Conservation (phyloP, 2,113 vertebrate species). For the Bostrychus sinensis region DNA sequence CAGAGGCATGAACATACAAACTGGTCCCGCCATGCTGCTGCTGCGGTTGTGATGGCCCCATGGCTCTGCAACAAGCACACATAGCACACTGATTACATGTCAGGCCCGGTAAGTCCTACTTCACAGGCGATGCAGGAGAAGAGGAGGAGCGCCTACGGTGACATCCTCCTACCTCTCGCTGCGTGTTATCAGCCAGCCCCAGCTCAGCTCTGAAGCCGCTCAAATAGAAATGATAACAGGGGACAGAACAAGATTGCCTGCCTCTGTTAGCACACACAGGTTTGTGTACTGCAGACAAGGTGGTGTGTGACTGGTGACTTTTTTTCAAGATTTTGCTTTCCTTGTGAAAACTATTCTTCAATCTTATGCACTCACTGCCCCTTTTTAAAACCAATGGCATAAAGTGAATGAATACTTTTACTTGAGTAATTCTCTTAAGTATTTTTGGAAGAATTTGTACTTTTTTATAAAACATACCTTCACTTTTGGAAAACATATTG, state of each 20-base stretch:
- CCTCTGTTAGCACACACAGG: slow-evolving; percentile 34
- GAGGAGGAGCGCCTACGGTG: slow-evolving; percentile 13
- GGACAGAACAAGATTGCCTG: slow-evolving; percentile 56
- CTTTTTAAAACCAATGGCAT: too few species aligned
- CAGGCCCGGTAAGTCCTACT: slow-evolving; percentile 61
- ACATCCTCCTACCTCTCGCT: slow-evolving; percentile 25
- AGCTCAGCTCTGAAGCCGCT: slow-evolving; percentile 42
- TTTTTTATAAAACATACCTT: too few species aligned
- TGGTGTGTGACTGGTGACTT: background rate
- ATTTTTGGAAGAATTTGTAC: too few species aligned
- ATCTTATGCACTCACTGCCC: too few species aligned
- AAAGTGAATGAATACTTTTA: background rate
- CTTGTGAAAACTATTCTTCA: background rate
- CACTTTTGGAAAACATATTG: too few species aligned
- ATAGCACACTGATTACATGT: slow-evolving; percentile 67
- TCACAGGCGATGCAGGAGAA: slow-evolving; percentile 26
- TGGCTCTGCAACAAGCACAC: slow-evolving; percentile 28
- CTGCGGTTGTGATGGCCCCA: slow-evolving; percentile 15
- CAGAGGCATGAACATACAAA: slow-evolving; percentile 21
- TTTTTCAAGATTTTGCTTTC: background rate
- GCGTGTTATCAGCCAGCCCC: slow-evolving; percentile 43
- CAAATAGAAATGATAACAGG: slow-evolving; percentile 44
- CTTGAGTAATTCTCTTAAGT: background rate
- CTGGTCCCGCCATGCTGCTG: slow-evolving; percentile 22
- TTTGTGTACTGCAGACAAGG: slow-evolving; percentile 31